These are phyloP conservation scores for Xenopus petersii DNA, from an alignment of 2,797 vertebrate species.

Conservation along the genomic window DNA sequence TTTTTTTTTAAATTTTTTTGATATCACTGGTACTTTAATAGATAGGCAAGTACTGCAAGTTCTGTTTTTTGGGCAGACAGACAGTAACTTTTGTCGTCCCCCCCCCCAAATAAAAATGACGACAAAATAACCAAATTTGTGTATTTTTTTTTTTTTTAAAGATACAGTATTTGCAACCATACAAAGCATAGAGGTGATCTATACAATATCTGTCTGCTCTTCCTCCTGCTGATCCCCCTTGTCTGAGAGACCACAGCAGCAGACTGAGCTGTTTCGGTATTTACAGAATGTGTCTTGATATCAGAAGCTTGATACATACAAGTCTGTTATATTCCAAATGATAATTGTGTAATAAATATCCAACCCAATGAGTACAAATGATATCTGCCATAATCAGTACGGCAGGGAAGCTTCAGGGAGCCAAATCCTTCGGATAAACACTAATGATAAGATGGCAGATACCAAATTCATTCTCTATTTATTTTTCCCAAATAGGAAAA, in stretches of 20 bases:
- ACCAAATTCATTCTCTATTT: no score
- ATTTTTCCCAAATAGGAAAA: no score
- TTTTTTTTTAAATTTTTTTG: no score
- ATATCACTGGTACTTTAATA: no score
- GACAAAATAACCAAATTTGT: not conserved
- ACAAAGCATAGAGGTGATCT: slow-evolving; percentile 29
- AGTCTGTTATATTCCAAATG: not conserved
- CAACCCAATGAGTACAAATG: slow-evolving; percentile 12
- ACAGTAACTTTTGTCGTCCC: no score
- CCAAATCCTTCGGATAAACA: no score
- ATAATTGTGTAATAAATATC: slow-evolving; percentile 30
- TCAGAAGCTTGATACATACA: not conserved
- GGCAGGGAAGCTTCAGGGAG: no score
- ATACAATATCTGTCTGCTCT: slow-evolving; percentile 8
- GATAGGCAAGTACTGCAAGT: not conserved
- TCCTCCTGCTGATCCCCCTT: not conserved
- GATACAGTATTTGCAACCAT: slow-evolving; percentile 37
- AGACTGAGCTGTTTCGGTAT: not conserved
- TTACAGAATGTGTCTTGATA: slow-evolving; percentile 10
- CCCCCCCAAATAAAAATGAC: not conserved
- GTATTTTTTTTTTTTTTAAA: slow-evolving; percentile 20
- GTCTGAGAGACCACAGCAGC: not conserved
- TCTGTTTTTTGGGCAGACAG: no score
- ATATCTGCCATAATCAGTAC: not conserved
- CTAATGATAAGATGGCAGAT: no score